These are phyloP conservation scores for Anguilla japonica DNA, from an alignment of 2,113 vertebrate genomes.

Conservation along the genomic window DNA sequence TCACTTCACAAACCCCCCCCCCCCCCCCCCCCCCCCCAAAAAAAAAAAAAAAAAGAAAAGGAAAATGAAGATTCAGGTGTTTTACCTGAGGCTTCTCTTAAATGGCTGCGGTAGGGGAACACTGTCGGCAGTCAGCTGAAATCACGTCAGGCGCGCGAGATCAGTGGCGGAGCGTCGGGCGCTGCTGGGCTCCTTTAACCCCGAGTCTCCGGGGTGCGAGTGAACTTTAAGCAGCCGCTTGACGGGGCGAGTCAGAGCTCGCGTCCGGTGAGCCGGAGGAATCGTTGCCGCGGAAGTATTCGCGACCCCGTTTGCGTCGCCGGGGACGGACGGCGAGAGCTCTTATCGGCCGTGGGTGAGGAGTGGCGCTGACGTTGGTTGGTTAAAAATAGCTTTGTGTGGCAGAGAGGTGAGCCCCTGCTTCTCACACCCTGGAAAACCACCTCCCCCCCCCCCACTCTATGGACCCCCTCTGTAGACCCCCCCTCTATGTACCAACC, in stretches of 20 bases:
- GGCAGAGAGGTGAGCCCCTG: neutral
- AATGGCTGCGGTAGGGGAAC: neutral
- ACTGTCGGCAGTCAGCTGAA: neutral
- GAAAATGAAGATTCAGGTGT: neutral
- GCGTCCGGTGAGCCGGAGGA: neutral
- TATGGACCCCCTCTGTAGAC: neutral
- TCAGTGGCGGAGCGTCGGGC: neutral
- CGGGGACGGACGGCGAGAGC: neutral
- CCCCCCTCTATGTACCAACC: no score
- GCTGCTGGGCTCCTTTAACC: neutral
- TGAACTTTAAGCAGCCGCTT: neutral
- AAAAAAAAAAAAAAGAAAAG: neutral
- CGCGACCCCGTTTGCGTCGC: neutral
- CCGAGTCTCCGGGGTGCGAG: neutral
- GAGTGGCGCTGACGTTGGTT: neutral
- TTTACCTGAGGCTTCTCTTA: slow-evolving; percentile 2
- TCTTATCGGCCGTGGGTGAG: neutral
- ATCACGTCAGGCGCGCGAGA: neutral
- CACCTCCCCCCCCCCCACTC: neutral
- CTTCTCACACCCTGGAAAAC: neutral
- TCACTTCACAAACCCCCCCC: neutral
- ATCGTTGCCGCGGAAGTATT: neutral
- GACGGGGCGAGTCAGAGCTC: neutral
- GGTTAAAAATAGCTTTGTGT: slow-evolving; percentile 14
- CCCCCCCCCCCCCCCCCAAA: no score